Percentiles rank a stretch among this genome's conserved stretches.
These are phyloP conservation scores for Plebejus melissa DNA, from an alignment of 2,888 invertebrate genomes.

Conservation along the genomic window DNA sequence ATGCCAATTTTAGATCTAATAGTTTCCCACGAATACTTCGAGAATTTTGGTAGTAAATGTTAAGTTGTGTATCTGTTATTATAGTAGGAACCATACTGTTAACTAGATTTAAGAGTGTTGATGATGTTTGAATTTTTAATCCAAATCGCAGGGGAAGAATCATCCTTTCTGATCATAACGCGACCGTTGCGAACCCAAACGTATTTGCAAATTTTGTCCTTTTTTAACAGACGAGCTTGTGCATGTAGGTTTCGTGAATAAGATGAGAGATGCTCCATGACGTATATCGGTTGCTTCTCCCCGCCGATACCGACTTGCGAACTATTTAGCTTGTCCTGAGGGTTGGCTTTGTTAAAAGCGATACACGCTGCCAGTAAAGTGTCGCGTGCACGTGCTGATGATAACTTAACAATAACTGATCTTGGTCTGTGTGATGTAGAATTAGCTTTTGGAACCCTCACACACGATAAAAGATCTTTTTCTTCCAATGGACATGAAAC, in stretches of 20 bases:
- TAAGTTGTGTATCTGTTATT: not conserved
- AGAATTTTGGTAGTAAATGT: not conserved
- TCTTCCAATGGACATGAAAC: not conserved
- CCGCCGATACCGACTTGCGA: not conserved
- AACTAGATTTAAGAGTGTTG: not conserved
- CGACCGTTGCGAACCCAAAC: not conserved
- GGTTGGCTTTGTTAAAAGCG: not conserved
- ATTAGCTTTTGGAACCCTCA: not conserved
- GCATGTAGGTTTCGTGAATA: not conserved
- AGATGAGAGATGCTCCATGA: not conserved
- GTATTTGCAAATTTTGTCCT: not conserved
- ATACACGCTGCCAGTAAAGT: not conserved
- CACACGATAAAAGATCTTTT: not conserved
- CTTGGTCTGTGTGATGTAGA: not conserved
- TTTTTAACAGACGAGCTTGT: not conserved
- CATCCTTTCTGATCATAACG: not conserved
- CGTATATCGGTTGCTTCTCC: not conserved
- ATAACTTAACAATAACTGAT: constrained; percentile 2
- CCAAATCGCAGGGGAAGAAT: not conserved
- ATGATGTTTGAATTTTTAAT: not conserved
- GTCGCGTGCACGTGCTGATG: not conserved
- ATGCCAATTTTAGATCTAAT: not conserved
- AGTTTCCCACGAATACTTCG: not conserved
- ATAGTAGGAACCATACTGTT: not conserved
- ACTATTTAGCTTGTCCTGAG: not conserved